These are phyloP conservation scores for Haemorhous mexicanus DNA, from an alignment of 2,113 vertebrate genomes.

Conservation along the genomic window DNA sequence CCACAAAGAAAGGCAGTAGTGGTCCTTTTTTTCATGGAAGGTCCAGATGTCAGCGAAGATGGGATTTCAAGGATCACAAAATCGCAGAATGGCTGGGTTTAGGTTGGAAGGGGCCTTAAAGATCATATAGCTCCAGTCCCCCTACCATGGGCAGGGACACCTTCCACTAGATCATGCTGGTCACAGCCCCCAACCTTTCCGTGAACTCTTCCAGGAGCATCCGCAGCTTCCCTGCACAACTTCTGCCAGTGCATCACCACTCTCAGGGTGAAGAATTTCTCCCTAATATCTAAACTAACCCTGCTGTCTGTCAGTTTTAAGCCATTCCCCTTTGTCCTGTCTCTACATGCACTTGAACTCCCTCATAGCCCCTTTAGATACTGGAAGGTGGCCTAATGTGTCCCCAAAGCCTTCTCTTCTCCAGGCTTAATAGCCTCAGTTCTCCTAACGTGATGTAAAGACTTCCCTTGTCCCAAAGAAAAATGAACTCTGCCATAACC, in stretches of 20 bases:
- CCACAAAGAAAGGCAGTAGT: neutral
- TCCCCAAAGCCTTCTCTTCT: neutral
- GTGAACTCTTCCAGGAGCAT: neutral
- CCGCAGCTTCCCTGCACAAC: neutral
- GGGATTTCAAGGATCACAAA: neutral
- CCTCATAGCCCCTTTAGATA: neutral
- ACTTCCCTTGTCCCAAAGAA: neutral
- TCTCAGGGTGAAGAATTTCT: neutral
- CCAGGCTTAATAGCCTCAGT: neutral
- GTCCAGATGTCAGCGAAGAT: neutral
- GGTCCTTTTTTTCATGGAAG: neutral
- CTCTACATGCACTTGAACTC: neutral
- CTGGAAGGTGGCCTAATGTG: neutral
- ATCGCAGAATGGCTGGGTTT: neutral
- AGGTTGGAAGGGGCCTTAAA: neutral
- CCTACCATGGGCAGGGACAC: neutral
- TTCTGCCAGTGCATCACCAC: too few species aligned
- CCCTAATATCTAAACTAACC: neutral
- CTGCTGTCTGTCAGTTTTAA: neutral
- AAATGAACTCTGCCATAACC: neutral
- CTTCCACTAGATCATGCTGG: neutral
- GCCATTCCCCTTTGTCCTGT: neutral
- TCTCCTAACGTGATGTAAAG: neutral
- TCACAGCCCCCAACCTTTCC: neutral
- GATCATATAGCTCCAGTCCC: accelerated